Evolutionary conservation across 2,797 vertebrate genomes (phyloP).

Genomic region (Crax fasciolata): DNA sequence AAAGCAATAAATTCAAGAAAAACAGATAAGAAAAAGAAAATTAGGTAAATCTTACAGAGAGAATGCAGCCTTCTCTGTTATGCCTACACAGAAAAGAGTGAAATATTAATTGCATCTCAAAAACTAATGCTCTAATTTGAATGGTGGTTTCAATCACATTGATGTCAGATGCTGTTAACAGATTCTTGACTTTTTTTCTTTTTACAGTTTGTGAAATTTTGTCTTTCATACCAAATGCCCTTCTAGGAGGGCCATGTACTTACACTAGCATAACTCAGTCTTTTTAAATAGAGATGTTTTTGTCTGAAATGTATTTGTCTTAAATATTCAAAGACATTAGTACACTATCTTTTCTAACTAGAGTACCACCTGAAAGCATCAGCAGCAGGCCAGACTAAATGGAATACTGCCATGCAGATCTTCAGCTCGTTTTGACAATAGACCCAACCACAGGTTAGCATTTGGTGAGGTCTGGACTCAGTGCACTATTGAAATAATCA

Average conservation of each 20-base stretch:
- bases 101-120: slow-evolving; percentile 66
- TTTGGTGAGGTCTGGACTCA: not conserved
- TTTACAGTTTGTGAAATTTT: not conserved
- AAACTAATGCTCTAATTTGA: slow-evolving; percentile 62
- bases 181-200: slow-evolving; percentile 7
- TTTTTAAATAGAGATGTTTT: not conserved
- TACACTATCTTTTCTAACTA: not conserved
- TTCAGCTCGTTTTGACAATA: not conserved
- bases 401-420: not conserved
- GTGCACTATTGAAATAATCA: not conserved
- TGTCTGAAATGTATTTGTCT: not conserved
- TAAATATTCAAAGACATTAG: not conserved
- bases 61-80: not conserved
- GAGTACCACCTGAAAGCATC: not conserved
- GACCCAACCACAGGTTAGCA: not conserved
- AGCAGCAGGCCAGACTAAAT: not conserved
- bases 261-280: not conserved
- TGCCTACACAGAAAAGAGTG: not conserved
- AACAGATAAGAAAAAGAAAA: slow-evolving; percentile 31
- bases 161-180: slow-evolving; percentile 39
- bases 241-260: not conserved
- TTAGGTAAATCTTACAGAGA: slow-evolving; percentile 24
- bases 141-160: slow-evolving; percentile 39
- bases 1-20: slow-evolving; percentile 42
- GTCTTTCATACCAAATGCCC: not conserved